Base-by-base conservation (phyloP, 2,113 vertebrate species). In the Pionites leucogaster region DNA sequence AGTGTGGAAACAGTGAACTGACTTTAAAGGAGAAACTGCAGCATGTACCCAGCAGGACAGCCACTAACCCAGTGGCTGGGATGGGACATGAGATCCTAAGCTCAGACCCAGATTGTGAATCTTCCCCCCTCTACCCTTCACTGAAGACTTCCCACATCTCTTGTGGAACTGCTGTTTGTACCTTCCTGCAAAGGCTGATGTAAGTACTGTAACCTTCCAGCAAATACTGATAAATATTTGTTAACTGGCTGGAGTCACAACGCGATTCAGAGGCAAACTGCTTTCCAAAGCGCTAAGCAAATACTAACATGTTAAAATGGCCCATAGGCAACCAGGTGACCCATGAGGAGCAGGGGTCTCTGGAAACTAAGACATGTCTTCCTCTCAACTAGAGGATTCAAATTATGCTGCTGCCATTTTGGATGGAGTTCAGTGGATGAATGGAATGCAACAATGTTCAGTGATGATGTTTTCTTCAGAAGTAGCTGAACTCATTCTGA, bases 41-140 rank as follows among this genome's bases (percentile, higher is more conserved):
- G 28, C 14, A 24, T 0, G 0, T 11, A 22, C 4, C 22, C 3
- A 52, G 50, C 28, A n/a, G 41, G 35, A n/a, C 15, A 74, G 46
- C 31, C 67, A 22, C 41, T 33, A 42, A 62, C 31, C 35, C 41
- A 9, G 41, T 15, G 47, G 62, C 8, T 33, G 37, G 27, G 31
- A 22, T 41, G 41, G 71, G 22, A 35, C 3, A 52, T 1, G 1
- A 50, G 63, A 69, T 10, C 22, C 64, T 23, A 18, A 3, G 42
- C 31, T 9, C 7, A 1, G 23, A n/a, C 10, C 25, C n/a, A 49
- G 62, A 44, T n/a, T n/a, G 57, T 35, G 8, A 59, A 59, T 22
- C 57, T n/a, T n/a, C 20, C 57, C 23, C 13, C 22, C 33, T 35
- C 22, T 7, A 24, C 33, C 22, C 57, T 59, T 59, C 33, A 59